phyloP scores from a whole-genome alignment of 2,888 invertebrate species.

The Adelphocoris suturalis region DNA sequence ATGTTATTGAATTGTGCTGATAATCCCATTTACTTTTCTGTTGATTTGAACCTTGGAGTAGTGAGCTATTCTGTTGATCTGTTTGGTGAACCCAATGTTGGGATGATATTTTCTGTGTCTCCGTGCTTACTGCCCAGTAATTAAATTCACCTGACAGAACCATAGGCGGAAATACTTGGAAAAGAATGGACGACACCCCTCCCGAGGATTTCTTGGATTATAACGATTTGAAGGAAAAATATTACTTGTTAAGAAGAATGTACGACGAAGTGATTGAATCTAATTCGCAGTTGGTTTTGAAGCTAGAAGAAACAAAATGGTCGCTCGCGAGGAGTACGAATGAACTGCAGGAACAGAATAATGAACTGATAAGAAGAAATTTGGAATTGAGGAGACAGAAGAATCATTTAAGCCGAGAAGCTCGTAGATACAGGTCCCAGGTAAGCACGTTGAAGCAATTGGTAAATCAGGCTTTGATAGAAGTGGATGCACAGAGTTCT shows the following conservation, averaged over 20 bases:
- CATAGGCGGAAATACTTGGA: no score
- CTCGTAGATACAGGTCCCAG: neutral
- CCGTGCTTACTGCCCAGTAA: no score
- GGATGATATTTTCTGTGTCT: no score
- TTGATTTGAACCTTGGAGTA: no score
- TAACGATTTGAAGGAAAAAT: neutral
- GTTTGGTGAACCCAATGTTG: no score
- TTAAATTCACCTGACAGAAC: no score
- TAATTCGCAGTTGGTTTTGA: slow-evolving; percentile 48
- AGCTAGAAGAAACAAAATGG: slow-evolving; percentile 19
- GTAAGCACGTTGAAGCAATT: neutral
- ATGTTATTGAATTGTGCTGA: no score
- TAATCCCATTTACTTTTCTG: no score
- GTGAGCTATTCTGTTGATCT: no score
- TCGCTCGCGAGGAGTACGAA: neutral
- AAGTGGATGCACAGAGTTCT: neutral
- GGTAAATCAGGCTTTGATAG: neutral
- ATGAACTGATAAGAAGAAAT: neutral
- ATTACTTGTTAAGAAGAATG: neutral
- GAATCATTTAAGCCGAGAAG: neutral
- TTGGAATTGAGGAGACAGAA: slow-evolving; percentile 23
- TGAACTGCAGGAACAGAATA: slow-evolving; percentile 1
- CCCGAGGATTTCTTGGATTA: neutral
- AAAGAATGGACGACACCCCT: slow-evolving; percentile 1
- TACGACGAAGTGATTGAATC: slow-evolving; percentile 45